Base-by-base conservation (phyloP, 2,113 vertebrate species). In the Mastomys coucha region DNA sequence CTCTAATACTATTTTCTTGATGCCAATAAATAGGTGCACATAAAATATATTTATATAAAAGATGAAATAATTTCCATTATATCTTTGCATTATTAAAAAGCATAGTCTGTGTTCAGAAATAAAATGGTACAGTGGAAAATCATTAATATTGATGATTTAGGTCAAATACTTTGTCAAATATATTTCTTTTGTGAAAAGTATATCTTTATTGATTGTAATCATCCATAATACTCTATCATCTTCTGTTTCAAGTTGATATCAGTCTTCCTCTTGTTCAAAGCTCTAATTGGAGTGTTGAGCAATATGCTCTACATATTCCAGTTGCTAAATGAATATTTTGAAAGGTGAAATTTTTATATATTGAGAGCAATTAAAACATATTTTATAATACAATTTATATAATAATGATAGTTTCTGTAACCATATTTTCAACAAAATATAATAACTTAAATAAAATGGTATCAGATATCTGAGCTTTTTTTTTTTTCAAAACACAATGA, bases 131-230 rank as follows among this genome's bases (percentile, higher is more conserved):
- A 77, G 6, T 88, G 19, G 22, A 84, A 81, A 89, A 8, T 92
- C 33, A 93, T n/a, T 53, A 77, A 56, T 33, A 94, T 53, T 92
- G n/a, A 94, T 85, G 53, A 80, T 63, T 69, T 93, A 90, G 26
- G 19, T 72, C 12, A 85, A 85, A 45, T 45, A 65, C 19, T 42
- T 63, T 84, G 24, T 63, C 10, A 89, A 92, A 67, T 88, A 89
- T 90, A 13, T 63, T 85, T 11, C 39, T 56, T 65, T 1, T 53
- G 4, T 63, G 7, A 91, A 94, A 78, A 89, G 19, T 28, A 2
- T 11, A 60, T 53, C 91, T 93, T 91, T 87, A 93, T 60, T 91
- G 11, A 85, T 60, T 85, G 84, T 49, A 53, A 36, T 70, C 84
- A 76, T 91, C n/a, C 5, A 85, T 9, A 73, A 80, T 76, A 13